Conservation (phyloP, 2,797 vertebrate species). For the Ciconia nigra region DNA sequence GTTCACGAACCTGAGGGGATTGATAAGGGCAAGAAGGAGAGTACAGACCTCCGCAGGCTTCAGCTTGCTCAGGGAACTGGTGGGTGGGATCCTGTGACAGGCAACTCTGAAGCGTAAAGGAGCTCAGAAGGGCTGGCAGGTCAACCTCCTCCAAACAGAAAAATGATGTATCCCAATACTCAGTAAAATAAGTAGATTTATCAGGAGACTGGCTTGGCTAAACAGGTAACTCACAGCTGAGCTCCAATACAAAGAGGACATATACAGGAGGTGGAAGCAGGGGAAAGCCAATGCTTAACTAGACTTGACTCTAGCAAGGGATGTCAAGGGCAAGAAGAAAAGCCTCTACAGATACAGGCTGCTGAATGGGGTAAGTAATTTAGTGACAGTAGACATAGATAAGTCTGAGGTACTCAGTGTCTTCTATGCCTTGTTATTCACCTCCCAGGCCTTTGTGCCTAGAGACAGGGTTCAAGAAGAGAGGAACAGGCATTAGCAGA, state of each 20-base stretch:
- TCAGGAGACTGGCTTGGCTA: background rate
- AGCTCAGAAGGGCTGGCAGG: background rate
- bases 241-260: background rate
- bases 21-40: background rate
- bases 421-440: background rate
- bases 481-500: background rate
- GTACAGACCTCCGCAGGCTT: background rate
- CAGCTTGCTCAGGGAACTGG: background rate
- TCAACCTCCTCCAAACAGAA: background rate
- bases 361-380: background rate
- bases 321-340: background rate
- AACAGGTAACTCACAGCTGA: background rate
- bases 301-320: background rate
- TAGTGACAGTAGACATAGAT: background rate
- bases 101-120: background rate
- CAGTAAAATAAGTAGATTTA: background rate
- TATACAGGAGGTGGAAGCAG: background rate
- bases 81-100: background rate
- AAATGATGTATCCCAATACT: background rate
- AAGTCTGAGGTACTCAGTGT: background rate
- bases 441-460: background rate
- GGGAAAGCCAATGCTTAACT: background rate
- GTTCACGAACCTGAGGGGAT: fast-evolving
- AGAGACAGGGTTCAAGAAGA: background rate
- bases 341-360: background rate